Conservation (phyloP, 2,113 vertebrate genomes). For the Isurus oxyrinchus region DNA sequence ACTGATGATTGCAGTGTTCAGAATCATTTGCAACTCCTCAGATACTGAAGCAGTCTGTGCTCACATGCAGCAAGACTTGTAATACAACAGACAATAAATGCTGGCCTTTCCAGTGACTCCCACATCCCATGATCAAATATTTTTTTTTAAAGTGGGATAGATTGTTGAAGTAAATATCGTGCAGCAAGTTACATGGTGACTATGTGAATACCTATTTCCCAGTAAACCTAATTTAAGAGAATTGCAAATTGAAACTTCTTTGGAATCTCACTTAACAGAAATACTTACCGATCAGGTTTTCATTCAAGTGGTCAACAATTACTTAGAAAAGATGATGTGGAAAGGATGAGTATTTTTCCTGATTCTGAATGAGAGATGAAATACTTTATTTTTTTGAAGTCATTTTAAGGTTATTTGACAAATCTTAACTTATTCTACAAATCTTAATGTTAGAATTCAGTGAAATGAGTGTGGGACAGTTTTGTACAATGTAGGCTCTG, state of each 20-base stretch:
- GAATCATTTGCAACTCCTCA: too few species aligned
- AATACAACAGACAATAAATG: too few species aligned
- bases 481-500: not conserved
- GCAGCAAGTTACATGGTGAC: not conserved
- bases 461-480: not conserved
- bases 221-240: not conserved
- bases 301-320: not conserved
- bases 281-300: not conserved
- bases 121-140: too few species aligned
- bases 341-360: not conserved
- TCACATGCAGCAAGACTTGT: too few species aligned
- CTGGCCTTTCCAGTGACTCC: too few species aligned
- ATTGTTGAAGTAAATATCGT: not conserved
- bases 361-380: not conserved
- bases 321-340: not conserved
- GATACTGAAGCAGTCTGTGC: too few species aligned
- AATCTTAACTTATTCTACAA: not conserved
- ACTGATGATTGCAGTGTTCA: too few species aligned
- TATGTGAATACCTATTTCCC: not conserved
- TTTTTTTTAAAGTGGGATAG: not conserved
- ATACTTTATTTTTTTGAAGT: not conserved
- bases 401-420: too few species aligned
- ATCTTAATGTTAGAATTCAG: not conserved
- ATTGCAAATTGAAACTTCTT: not conserved
- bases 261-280: not conserved